phyloP scores from a whole-genome alignment of 2,888 invertebrate genomes.

The Zygaena filipendulae region DNA sequence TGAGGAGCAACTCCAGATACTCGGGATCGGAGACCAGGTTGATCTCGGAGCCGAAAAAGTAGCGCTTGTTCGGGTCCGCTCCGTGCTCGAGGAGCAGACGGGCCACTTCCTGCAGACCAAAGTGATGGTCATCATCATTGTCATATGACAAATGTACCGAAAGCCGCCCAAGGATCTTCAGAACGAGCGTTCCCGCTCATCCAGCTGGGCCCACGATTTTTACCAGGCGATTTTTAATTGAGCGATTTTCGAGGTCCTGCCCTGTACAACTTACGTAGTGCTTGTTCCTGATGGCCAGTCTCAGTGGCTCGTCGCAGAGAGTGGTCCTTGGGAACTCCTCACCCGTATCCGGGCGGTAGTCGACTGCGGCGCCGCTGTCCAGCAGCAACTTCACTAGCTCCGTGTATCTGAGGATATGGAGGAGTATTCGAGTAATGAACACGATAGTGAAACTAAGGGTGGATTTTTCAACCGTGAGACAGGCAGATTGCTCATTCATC shows the following conservation, averaged over 20 bases:
- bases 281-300: slow-evolving; percentile 87
- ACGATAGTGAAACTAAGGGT: no score
- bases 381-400: slow-evolving; percentile 79
- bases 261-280: slow-evolving; percentile 71
- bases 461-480: no score
- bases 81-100: slow-evolving; percentile 82
- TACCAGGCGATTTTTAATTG: no score
- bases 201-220: no score
- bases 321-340: slow-evolving; percentile 78
- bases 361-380: slow-evolving; percentile 81
- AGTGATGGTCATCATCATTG: no score
- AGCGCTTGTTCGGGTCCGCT: slow-evolving; percentile 91
- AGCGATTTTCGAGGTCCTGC: no score
- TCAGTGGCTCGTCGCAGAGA: slow-evolving; percentile 87
- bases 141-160: no score
- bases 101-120: slow-evolving; percentile 68
- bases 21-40: slow-evolving; percentile 86
- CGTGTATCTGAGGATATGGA: slow-evolving; percentile 51
- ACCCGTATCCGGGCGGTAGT: slow-evolving; percentile 78
- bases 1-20: slow-evolving; percentile 83
- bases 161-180: no score
- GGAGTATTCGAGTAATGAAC: no score
- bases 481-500: no score
- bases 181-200: no score
- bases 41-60: slow-evolving; percentile 92